phyloP scores from a whole-genome alignment of 2,888 invertebrate species.

The Adineta ricciae region DNA sequence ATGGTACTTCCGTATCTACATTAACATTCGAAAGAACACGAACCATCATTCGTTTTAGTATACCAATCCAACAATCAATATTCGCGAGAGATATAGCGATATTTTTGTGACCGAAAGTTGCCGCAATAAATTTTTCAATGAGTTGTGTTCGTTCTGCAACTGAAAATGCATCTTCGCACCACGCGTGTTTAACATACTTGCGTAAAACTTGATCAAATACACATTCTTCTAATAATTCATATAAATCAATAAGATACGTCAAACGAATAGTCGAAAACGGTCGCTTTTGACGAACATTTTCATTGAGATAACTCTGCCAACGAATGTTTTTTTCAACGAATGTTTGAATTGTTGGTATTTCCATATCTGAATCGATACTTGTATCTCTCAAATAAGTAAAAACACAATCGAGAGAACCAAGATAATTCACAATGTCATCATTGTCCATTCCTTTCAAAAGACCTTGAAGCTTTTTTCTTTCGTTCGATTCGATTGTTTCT shows the following conservation, averaged over 20 bases:
- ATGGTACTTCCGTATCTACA: not conserved
- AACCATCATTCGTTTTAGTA: not conserved
- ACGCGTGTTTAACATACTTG: not conserved
- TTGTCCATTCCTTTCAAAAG: not conserved
- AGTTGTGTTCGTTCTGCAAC: not conserved
- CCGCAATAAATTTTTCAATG: not conserved
- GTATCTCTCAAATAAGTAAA: slow-evolving; percentile 3
- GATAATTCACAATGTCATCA: not conserved
- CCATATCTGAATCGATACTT: too few relatives aligned
- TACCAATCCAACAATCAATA: not conserved
- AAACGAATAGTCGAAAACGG: not conserved
- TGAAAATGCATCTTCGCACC: not conserved
- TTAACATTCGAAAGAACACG: not conserved
- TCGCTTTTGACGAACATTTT: not conserved
- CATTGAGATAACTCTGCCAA: not conserved
- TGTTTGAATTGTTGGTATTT: not conserved
- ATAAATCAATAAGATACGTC: not conserved
- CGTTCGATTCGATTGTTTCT: not conserved
- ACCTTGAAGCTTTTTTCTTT: not conserved
- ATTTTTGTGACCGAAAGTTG: too few relatives aligned
- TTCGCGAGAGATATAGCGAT: not conserved
- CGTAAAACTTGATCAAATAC: not conserved
- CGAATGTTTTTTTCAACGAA: not conserved
- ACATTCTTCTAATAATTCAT: not conserved
- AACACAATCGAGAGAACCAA: not conserved